Conservation (phyloP, 2,888 invertebrate genomes). For the Baccha elongata region DNA sequence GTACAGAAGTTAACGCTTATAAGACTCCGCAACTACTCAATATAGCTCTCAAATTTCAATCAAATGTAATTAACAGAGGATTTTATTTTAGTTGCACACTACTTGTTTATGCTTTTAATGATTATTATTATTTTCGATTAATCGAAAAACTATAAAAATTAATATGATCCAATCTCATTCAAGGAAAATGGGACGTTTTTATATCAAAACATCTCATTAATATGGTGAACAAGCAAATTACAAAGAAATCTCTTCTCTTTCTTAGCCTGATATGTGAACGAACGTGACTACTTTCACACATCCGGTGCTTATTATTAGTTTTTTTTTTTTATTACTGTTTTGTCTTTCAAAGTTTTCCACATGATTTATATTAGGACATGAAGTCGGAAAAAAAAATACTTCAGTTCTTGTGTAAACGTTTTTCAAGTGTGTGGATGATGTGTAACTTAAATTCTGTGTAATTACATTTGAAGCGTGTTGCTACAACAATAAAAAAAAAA, state of each 20-base stretch:
- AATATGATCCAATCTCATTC: background rate
- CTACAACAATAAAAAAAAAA: background rate
- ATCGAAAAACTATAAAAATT: background rate
- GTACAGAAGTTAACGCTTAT: no score
- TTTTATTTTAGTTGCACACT: background rate
- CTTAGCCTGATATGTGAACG: background rate
- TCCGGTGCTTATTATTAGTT: slow-evolving; percentile 33
- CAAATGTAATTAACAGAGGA: background rate
- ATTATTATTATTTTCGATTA: background rate
- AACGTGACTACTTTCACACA: slow-evolving; percentile 44
- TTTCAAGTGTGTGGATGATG: background rate
- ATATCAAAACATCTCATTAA: slow-evolving; percentile 15
- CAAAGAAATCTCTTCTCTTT: background rate
- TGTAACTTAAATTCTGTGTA: background rate
- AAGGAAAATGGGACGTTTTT: background rate
- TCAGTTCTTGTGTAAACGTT: slow-evolving; percentile 2
- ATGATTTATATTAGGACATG: background rate
- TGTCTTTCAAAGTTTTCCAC: background rate
- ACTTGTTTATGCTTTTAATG: background rate
- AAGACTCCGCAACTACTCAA: no score
- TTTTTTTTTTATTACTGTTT: slow-evolving; percentile 10
- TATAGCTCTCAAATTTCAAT: no score
- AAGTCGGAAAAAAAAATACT: background rate
- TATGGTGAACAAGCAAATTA: slow-evolving; percentile 21
- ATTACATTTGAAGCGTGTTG: background rate